Base-by-base conservation (phyloP, 2,888 invertebrate species). In the Melolontha melolontha region DNA sequence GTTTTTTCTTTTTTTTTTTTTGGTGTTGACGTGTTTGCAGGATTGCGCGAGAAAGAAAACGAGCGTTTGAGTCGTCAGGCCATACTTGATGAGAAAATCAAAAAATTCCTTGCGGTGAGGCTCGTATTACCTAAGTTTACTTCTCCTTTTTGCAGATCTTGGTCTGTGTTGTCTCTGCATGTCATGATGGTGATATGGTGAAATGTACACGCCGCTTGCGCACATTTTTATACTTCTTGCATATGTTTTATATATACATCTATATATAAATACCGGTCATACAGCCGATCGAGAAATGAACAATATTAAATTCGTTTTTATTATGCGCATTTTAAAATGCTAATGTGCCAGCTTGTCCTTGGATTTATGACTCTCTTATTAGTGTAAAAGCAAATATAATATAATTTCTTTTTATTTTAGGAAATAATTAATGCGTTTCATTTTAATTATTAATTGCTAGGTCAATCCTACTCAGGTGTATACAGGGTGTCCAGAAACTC, bases 81-180 rank as follows among this genome's bases (percentile, higher is more conserved):
- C 85, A 92, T 94, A 85, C 90, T 95, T 86, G 93, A 94, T 85
- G 93, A 94, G 87, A 94, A 94, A 90, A 95, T 95, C 87, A 92
- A 94, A 91, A 94, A 93, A 85, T 95, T 95, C 86, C 87, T 95
- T 87, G 94, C 94, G 93, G 95, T 95, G 92, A 89, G 89, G 84
- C 52, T 22, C 47, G 29, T 27, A 40, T 14, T 55, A 11, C 22
- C 44, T 44, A 12, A 10, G 17, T 42, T 64, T 70, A 40, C n/a
- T 41, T 64, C 39, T 69, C 49, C 29, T 67, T 62, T 49, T 67
- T 67, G 42, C 57, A 52, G 42, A 49, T 44, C 42, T 54, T 59
- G 64, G 68, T 73, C 71, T 63, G 70, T 76, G 73, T 73, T 72
- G 73, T 75, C 71, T 76, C 77, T 81, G 80, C 80, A 81, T 81